Conservation (phyloP, 2,113 vertebrate species). For the Theristicus caerulescens region DNA sequence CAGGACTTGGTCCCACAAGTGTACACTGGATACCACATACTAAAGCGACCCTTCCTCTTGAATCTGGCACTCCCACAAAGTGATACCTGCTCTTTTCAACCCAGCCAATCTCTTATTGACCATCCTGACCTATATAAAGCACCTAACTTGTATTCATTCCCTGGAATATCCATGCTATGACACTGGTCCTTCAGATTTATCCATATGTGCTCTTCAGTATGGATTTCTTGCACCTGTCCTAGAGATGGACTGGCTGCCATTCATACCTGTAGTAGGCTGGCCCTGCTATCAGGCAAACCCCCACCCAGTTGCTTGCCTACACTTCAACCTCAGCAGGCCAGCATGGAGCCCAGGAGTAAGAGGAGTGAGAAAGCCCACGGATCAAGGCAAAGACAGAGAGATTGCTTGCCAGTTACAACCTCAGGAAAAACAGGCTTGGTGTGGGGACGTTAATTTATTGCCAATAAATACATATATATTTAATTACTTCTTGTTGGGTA, state of each 20-base stretch:
- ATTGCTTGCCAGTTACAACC: background rate
- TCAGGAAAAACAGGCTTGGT: background rate
- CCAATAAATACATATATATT: background rate
- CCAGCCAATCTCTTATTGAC: background rate
- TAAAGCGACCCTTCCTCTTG: background rate
- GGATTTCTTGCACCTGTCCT: background rate
- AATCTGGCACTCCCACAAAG: background rate
- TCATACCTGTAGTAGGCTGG: background rate
- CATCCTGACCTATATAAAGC: background rate
- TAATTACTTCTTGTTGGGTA: background rate
- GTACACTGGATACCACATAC: background rate
- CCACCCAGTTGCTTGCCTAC: background rate
- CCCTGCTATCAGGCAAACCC: background rate
- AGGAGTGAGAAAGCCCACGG: background rate
- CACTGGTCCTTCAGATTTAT: background rate
- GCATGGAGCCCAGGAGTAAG: background rate
- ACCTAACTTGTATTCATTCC: background rate
- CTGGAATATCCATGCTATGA: background rate
- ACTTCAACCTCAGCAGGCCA: accelerated
- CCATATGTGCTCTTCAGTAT: background rate
- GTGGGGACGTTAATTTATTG: background rate
- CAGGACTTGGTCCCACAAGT: background rate
- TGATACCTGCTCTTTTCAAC: background rate
- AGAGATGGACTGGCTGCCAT: background rate
- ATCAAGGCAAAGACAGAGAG: accelerated